These are phyloP conservation scores for Harpalus rufipes DNA, from an alignment of 2,888 invertebrate genomes.

Conservation along the genomic window DNA sequence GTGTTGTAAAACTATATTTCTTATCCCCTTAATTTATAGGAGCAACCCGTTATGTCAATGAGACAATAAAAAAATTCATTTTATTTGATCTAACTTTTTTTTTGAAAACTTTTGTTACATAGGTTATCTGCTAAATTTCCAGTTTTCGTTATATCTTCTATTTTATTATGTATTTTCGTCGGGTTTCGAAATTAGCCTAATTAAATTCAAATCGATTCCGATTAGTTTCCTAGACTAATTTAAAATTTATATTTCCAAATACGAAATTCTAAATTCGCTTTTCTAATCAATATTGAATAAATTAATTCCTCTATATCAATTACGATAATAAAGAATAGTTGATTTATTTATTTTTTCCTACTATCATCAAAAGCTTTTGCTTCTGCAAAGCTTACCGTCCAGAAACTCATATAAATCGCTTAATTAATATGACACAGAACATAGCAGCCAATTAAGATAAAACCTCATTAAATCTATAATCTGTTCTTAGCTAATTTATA, in stretches of 20 bases:
- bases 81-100: no score
- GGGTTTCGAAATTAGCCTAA: conserved; percentile 19
- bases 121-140: no score
- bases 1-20: no score
- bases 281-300: conserved; percentile 29
- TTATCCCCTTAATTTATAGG: no score
- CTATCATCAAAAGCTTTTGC: conserved; percentile 8
- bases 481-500: conserved; percentile 64
- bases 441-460: conserved; percentile 65
- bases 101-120: no score
- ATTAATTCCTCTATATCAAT: conserved; percentile 26
- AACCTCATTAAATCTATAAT: conserved; percentile 66
- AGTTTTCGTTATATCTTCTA: no score
- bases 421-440: conserved; percentile 66
- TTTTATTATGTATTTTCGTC: neutral
- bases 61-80: no score
- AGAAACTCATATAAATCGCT: conserved; percentile 64
- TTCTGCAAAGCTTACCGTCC: conserved; percentile 42
- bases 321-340: conserved; percentile 30
- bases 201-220: conserved; percentile 37
- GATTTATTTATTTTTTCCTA: conserved; percentile 20
- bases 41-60: no score
- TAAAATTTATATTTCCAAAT: conserved; percentile 8
- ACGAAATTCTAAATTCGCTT: conserved; percentile 33
- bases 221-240: conserved; percentile 7